Conservation (phyloP, 2,113 vertebrate genomes). For the Catharus fuscescens region DNA sequence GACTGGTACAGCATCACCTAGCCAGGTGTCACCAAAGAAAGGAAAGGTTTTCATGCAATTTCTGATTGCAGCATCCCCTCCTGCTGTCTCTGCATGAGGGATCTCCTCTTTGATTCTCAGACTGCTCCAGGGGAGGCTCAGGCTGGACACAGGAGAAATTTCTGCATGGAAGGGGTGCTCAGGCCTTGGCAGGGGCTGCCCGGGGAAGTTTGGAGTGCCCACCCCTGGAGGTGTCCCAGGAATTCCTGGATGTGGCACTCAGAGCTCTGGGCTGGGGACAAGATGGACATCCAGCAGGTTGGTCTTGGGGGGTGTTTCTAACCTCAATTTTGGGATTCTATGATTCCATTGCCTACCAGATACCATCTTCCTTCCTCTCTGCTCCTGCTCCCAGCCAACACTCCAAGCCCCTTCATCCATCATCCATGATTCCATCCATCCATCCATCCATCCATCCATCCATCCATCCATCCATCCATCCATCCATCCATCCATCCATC, state of each 20-base stretch:
- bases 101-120: not conserved
- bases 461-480: not conserved
- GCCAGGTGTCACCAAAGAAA: not conserved
- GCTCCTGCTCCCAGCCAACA: not conserved
- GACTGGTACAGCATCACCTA: not conserved
- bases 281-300: rapidly evolving
- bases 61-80: not conserved
- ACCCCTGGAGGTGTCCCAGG: not conserved
- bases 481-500: not conserved
- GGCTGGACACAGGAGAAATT: not conserved
- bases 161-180: too few species aligned
- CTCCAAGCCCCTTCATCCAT: not conserved
- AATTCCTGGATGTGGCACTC: not conserved
- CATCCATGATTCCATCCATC: not conserved
- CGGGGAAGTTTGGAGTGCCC: not conserved
- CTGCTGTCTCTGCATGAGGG: not conserved
- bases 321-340: not conserved
- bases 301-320: not conserved
- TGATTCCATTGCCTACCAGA: not conserved
- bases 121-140: not conserved
- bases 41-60: not conserved
- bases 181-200: not conserved
- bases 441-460: not conserved
- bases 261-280: not conserved
- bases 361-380: not conserved